Percentiles rank a stretch among this genome's conserved stretches.
Conservation (phyloP, 2,888 invertebrate genomes). For the Brachyptera risi region DNA sequence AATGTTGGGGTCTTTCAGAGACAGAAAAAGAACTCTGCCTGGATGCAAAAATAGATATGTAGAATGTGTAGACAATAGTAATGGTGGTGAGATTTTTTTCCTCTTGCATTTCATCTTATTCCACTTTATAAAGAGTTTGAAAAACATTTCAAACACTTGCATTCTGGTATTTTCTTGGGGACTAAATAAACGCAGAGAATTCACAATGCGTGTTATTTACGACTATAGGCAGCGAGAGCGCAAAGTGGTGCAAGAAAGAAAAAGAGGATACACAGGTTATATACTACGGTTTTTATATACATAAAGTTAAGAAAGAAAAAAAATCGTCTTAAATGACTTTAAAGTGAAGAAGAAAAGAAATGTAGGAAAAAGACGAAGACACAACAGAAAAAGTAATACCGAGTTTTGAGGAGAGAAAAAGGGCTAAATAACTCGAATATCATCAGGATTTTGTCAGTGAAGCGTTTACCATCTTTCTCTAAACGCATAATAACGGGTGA, state of each 20-base stretch:
- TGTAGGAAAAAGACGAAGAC: neutral
- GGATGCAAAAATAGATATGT: slow-evolving; percentile 24
- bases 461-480: neutral
- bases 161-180: slow-evolving; percentile 31
- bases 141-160: slow-evolving; percentile 29
- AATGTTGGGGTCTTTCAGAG: too few relatives aligned
- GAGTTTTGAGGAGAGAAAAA: neutral
- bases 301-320: neutral
- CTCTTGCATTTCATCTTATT: slow-evolving; percentile 24
- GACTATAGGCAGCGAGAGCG: slow-evolving; percentile 22
- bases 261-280: slow-evolving; percentile 24
- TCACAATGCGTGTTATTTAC: slow-evolving; percentile 31
- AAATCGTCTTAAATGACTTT: slow-evolving; percentile 29
- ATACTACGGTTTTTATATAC: slow-evolving; percentile 25
- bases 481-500: slow-evolving; percentile 10
- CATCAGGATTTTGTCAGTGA: neutral
- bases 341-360: slow-evolving; percentile 7
- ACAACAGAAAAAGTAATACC: slow-evolving; percentile 11
- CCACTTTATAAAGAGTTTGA: slow-evolving; percentile 28
- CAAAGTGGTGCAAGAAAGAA: slow-evolving; percentile 22
- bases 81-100: slow-evolving; percentile 21
- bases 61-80: slow-evolving; percentile 24
- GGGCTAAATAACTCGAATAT: neutral
- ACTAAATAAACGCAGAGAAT: slow-evolving; percentile 27
- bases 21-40: too few relatives aligned